Base-by-base conservation (phyloP, 2,797 vertebrate genomes). In the Momotus momota region DNA sequence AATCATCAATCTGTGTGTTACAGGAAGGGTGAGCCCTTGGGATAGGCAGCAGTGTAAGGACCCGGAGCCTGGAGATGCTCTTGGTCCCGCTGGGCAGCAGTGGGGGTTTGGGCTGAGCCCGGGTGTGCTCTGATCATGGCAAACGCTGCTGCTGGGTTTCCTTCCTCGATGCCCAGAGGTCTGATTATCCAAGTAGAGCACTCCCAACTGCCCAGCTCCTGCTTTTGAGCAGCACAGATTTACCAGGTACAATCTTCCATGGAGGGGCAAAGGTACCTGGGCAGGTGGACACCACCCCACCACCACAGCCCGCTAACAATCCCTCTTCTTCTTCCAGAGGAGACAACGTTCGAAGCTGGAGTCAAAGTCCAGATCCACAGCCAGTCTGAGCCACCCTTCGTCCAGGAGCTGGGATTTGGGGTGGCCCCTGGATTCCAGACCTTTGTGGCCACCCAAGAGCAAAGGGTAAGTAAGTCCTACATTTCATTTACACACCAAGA, bases 361-460 rank as follows among this genome's bases (percentile, higher is more conserved):
- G 98, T 99, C 87, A 99, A 99, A 93, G 99, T 99, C 90, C 99
- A 99, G 98, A 99, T 99, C 97, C 99, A 99, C 98, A 99, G 99
- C 98, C 99, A 99, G 95, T 98, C 99, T 0, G 99, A 99, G 98
- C 99, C 99, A 0, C 99, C 99, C 4, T 99, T 99, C 1, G 99
- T 99, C 80, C 99, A 99, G 58, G 99, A 99, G 96, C 98, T 99
- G 87, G 99, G 99, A n/a, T 99, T 99, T 15, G 99, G 99, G 6
- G 99, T 99, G 73, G 99, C 99, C 14, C 99, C 99, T 1, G 99
- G 99, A 48, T 99, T 99, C 97, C 99, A 99, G 98, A 99, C 99
- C 4, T 99, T 99, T 33, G 99, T 99, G 83, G 99, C 99, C 96
- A 99, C 99, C 48, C 99, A 99, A 97, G 99, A 99, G 97, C 99